Evolutionary conservation across 1,140 invertebrate genomes (phyloP).

Genomic region (Atta cephalotes): DNA sequence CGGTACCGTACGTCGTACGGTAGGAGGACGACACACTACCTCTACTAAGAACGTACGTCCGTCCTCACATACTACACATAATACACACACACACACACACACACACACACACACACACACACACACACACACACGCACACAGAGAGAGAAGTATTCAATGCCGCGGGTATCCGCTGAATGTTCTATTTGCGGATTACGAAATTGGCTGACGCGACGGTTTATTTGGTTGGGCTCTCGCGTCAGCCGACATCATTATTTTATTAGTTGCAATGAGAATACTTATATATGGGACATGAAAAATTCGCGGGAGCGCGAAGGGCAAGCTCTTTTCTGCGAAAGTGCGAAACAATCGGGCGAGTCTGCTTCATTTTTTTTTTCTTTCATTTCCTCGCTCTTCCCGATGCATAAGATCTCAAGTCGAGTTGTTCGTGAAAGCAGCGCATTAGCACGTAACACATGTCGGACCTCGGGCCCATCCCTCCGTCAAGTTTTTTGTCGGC

Average conservation of each 20-base stretch:
- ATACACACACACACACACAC: neutral
- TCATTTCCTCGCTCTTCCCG: no score
- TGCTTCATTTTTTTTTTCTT: neutral
- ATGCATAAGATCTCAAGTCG: constrained; percentile 26
- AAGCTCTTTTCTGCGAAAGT: constrained; percentile 4
- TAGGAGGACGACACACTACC: no score
- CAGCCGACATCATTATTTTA: neutral
- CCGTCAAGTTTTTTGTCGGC: constrained; percentile 48
- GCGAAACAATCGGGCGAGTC: constrained; percentile 23
- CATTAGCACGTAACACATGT: constrained; percentile 72
- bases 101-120: no score
- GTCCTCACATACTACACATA: no score
- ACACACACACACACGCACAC: no score
- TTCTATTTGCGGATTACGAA: neutral
- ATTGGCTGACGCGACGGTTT: constrained; percentile 1
- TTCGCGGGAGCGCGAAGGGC: neutral
- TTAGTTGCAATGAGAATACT: neutral
- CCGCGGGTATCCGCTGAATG: constrained; percentile 4
- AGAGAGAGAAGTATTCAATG: neutral
- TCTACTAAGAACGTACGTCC: no score
- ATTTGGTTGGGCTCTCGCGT: neutral
- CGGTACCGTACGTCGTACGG: no score
- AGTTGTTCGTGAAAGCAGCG: constrained; percentile 62
- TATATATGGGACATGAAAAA: neutral
- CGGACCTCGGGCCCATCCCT: constrained; percentile 31